Percentiles rank a stretch among this genome's conserved stretches.
Conservation (phyloP, 2,797 vertebrate genomes). For the Sebastes melanostomus region DNA sequence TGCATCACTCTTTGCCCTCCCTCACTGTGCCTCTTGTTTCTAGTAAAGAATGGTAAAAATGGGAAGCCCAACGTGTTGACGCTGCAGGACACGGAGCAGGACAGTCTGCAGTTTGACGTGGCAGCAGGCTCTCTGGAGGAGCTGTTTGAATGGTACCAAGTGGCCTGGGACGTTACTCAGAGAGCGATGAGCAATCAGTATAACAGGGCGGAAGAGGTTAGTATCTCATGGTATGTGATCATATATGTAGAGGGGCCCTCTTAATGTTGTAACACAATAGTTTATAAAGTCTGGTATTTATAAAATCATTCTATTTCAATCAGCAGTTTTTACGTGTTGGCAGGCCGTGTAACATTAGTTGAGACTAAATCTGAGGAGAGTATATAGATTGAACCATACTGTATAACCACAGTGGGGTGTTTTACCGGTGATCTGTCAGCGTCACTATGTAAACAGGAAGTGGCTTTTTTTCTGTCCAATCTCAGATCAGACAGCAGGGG, state of each 20-base stretch:
- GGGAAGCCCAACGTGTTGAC: slow-evolving; percentile 88
- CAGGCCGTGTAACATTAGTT: not conserved
- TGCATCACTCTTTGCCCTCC: not conserved
- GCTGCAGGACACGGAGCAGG: slow-evolving; percentile 86
- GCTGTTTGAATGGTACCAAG: slow-evolving; percentile 92
- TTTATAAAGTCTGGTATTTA: not conserved
- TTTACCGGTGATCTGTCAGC: not conserved
- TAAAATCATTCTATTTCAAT: not conserved
- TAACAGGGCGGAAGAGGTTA: slow-evolving; percentile 80
- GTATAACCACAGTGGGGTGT: not conserved
- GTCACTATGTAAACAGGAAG: slow-evolving; percentile 31
- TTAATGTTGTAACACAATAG: not conserved
- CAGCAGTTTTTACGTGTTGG: not conserved
- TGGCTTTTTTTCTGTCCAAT: slow-evolving; percentile 44
- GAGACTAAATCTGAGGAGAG: not conserved
- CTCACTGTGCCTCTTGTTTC: not conserved
- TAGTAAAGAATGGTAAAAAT: slow-evolving; percentile 90
- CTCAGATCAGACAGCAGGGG: slow-evolving; percentile 81
- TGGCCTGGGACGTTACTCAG: slow-evolving; percentile 90
- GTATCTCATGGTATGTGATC: not conserved
- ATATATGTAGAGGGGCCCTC: not conserved
- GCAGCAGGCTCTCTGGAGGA: slow-evolving; percentile 90
- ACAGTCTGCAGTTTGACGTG: slow-evolving; percentile 87
- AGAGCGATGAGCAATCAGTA: slow-evolving; percentile 85
- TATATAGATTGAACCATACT: not conserved